Evolutionary conservation across 2,888 invertebrate genomes (phyloP), one percentile per base, ranked within the genome.

Genomic region (Troglohyphantes excavatus): DNA sequence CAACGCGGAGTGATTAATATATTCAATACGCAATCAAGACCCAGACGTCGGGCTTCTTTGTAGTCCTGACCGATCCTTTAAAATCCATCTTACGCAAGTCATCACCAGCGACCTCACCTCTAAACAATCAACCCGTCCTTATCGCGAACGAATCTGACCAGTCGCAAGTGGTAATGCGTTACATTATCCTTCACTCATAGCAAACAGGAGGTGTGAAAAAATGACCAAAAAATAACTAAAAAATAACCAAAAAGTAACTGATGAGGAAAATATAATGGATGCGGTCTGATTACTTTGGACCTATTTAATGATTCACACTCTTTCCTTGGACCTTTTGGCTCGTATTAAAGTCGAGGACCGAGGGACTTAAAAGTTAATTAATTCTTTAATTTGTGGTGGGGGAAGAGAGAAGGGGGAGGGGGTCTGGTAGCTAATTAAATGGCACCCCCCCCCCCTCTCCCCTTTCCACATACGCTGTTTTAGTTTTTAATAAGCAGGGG

Each of bases 311-410:
- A 63, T 63, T 63, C 63, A 63, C 26, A 26, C 63, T 23, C 17
- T 23, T 13, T 39, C 7, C n/a, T 13, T 53, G 53, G 53, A 53
- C 53, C 53, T 53, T 53, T 53, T n/a, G 17, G 3, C 65, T 29
- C 21, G 67, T 27, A 29, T 23, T 68, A 29, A 61, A 73, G 26
- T 27, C 19, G 27, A 63, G 73, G 46, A 83, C 65, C 43, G 17
- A 27, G 46, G 72, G 83, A 83, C 73, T 83, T 82, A 89, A 82
- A 89, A 89, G 88, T 89, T 89, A 89, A 89, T 89, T 89, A 89
- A 89, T 89, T 89, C 88, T 89, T 89, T 89, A 89, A 89, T 89
- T 89, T 89, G 82, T 46, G 81, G 88, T 33, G 68, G 46, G 76
- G 81, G 65, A 27, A 63, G 59, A 65, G 65, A 87, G 59, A 61